Percentiles rank a stretch among this genome's conserved stretches.
phyloP scores from a whole-genome alignment of 2,113 vertebrate species.

The Athene cunicularia region DNA sequence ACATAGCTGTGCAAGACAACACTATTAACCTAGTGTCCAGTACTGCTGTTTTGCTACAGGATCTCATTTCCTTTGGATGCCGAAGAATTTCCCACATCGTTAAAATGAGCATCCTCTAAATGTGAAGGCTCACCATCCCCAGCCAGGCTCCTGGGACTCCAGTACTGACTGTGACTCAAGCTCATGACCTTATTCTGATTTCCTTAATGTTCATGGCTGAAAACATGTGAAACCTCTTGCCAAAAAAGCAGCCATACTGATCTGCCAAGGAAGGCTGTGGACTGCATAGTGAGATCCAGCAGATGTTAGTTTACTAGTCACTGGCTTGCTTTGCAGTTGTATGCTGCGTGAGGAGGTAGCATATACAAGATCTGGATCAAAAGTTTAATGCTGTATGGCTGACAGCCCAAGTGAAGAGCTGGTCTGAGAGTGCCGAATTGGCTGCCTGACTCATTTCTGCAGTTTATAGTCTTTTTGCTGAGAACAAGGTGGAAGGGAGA shows the following conservation, averaged over 20 bases:
- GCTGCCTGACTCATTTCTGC: neutral
- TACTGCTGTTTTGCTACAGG: neutral
- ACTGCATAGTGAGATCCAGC: neutral
- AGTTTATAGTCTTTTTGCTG: neutral
- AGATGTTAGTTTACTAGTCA: neutral
- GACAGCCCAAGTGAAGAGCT: neutral
- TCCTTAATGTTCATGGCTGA: neutral
- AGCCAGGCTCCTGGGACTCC: slow-evolving; percentile 19
- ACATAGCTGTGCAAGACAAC: neutral
- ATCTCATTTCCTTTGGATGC: slow-evolving; percentile 12
- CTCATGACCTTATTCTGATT: neutral
- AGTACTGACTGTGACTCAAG: neutral
- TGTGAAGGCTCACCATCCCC: neutral
- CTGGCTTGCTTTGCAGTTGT: neutral
- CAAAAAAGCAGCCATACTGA: neutral
- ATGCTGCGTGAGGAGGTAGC: neutral
- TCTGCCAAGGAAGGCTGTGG: neutral
- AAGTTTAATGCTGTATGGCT: neutral
- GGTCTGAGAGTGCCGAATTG: neutral
- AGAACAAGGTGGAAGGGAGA: neutral
- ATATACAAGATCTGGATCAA: neutral
- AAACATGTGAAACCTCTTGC: neutral
- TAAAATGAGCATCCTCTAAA: slow-evolving; percentile 28
- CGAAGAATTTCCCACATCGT: slow-evolving; percentile 35
- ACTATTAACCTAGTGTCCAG: neutral